Percentiles rank a stretch among this genome's conserved stretches.
Evolutionary conservation across 2,797 vertebrate genomes (phyloP).

Genomic region (Ibycter americanus): DNA sequence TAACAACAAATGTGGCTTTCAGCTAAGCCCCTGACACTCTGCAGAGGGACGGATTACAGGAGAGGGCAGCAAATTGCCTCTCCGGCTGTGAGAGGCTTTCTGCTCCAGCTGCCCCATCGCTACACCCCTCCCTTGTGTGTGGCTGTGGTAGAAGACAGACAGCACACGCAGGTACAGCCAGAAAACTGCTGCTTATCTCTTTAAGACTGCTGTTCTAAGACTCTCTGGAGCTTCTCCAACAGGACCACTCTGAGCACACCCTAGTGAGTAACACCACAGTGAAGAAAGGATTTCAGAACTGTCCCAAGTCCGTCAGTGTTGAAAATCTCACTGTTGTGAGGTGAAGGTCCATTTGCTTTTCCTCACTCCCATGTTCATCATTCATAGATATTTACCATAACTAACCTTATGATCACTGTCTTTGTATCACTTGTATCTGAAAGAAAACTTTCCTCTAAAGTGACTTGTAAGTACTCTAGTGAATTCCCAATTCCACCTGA

Average conservation of each 20-base stretch:
- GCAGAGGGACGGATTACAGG: not conserved
- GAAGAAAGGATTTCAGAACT: not conserved
- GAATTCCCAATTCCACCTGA: not conserved
- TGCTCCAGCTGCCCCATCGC: not conserved
- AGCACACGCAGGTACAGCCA: rapidly evolving
- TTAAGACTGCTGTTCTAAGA: not conserved
- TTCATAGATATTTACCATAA: not conserved
- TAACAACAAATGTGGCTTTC: not conserved
- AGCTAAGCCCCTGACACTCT: not conserved
- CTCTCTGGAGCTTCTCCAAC: not conserved
- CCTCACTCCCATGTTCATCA: not conserved
- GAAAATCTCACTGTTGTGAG: not conserved
- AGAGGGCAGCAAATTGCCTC: not conserved
- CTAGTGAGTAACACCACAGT: not conserved
- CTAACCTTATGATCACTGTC: not conserved
- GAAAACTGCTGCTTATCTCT: not conserved
- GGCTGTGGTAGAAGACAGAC: not conserved
- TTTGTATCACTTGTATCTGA: not conserved
- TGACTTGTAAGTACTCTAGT: not conserved
- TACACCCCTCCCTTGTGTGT: not conserved
- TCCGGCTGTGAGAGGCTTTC: not conserved
- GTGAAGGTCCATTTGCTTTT: not conserved
- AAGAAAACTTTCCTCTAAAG: not conserved
- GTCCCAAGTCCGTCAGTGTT: not conserved
- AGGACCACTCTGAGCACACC: not conserved